phyloP scores from a whole-genome alignment of 2,888 invertebrate genomes.

The Beris chalybata region DNA sequence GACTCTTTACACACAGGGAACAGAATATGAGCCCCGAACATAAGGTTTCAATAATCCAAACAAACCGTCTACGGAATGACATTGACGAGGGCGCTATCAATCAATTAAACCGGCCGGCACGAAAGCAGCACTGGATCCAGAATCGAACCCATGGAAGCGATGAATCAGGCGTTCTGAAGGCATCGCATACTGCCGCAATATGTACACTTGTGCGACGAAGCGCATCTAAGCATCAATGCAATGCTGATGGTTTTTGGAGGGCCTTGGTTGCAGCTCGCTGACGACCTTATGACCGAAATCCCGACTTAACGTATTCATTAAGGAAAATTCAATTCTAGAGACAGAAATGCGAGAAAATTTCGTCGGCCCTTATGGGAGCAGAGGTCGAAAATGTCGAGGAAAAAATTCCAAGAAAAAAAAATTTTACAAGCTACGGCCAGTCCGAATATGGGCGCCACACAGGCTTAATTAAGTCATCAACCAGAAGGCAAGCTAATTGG shows the following conservation, averaged over 20 bases:
- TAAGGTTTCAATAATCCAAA: slow-evolving; percentile 31
- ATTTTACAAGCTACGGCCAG: neutral
- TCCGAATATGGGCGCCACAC: slow-evolving; percentile 51
- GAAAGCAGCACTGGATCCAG: neutral
- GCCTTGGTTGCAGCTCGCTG: neutral
- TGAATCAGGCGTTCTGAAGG: neutral
- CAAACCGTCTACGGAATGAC: slow-evolving; percentile 24
- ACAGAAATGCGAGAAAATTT: neutral
- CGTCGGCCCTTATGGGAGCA: neutral
- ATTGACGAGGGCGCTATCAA: slow-evolving; percentile 33
- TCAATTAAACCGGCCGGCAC: slow-evolving; percentile 12
- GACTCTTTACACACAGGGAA: slow-evolving; percentile 18
- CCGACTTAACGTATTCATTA: slow-evolving; percentile 2
- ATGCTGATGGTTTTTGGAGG: neutral
- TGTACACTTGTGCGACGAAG: no score
- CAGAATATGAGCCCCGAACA: slow-evolving; percentile 17
- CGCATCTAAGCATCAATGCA: neutral
- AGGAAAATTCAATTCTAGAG: neutral
- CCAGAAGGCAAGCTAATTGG: slow-evolving; percentile 58
- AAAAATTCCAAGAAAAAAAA: slow-evolving; percentile 6
- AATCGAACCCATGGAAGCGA: neutral
- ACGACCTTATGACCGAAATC: slow-evolving; percentile 5
- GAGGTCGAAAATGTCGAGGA: neutral
- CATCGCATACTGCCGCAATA: neutral
- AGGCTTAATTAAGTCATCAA: slow-evolving; percentile 58